A percentile compares a stretch with the other conserved stretches of the same genome.
Conservation (phyloP, 2,113 vertebrate genomes). For the Saccopteryx leptura region DNA sequence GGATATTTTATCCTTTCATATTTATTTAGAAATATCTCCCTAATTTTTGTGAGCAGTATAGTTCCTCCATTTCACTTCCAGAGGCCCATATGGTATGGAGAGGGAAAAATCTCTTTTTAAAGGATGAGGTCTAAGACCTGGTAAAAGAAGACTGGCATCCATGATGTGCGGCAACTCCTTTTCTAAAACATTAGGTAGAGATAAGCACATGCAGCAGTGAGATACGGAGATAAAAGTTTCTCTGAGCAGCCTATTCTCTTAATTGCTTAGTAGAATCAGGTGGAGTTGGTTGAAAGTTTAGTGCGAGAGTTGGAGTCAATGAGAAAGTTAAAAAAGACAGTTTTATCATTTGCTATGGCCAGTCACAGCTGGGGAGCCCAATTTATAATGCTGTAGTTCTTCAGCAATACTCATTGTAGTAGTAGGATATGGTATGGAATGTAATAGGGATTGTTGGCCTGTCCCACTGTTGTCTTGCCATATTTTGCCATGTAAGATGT, state of each 20-base stretch:
- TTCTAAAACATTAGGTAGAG: conserved; percentile 22
- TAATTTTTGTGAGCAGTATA: no score
- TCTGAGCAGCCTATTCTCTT: not conserved
- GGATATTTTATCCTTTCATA: no score
- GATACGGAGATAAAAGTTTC: not conserved
- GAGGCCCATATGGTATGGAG: not conserved
- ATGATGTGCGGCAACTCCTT: not conserved
- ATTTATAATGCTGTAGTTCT: not conserved
- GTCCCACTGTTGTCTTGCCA: not conserved
- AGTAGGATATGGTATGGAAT: not conserved
- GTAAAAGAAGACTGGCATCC: not conserved
- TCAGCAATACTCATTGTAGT: not conserved
- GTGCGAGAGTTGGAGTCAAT: not conserved
- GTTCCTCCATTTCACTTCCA: not conserved
- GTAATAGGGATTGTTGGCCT: not conserved
- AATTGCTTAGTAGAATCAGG: not conserved
- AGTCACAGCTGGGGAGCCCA: not conserved
- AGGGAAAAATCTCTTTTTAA: not conserved
- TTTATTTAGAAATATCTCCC: no score
- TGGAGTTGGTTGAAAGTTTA: not conserved
- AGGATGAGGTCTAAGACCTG: not conserved
- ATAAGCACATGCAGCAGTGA: not conserved
- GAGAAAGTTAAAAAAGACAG: not conserved
- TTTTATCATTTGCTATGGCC: not conserved
- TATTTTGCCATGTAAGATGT: not conserved